These are phyloP conservation scores for Spodoptera littoralis DNA, from an alignment of 2,888 invertebrate genomes.

Conservation along the genomic window DNA sequence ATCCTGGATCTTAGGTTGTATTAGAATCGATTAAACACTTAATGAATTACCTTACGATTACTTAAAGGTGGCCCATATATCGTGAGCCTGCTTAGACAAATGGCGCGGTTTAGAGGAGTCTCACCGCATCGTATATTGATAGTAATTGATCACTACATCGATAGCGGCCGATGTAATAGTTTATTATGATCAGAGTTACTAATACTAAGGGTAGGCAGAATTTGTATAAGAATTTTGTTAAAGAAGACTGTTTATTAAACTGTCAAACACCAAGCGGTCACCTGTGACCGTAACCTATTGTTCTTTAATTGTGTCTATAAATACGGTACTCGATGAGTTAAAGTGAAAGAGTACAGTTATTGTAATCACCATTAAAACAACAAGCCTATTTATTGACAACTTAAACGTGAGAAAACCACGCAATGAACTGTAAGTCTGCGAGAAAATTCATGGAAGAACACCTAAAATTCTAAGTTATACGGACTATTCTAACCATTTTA, in stretches of 20 bases:
- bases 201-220: no score
- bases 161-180: not conserved
- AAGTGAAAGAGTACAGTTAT: no score
- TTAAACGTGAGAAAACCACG: no score
- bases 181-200: no score
- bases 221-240: no score
- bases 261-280: no score
- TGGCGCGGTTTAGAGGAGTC: constrained; percentile 28
- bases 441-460: not conserved
- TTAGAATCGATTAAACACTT: constrained; percentile 31
- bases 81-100: constrained; percentile 30
- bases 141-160: constrained; percentile 23
- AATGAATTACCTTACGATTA: constrained; percentile 33
- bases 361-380: no score
- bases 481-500: not conserved
- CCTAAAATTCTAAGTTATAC: not conserved
- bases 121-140: constrained; percentile 36
- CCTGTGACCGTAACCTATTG: no score
- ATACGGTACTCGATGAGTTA: no score
- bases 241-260: no score
- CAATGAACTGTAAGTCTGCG: not conserved
- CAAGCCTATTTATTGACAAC: no score
- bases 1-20: not conserved
- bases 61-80: constrained; percentile 10
- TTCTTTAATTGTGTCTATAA: no score